A percentile compares a stretch with the other conserved stretches of the same genome.
Evolutionary conservation across 2,888 invertebrate species (phyloP).

Genomic region (Tillus elongatus): DNA sequence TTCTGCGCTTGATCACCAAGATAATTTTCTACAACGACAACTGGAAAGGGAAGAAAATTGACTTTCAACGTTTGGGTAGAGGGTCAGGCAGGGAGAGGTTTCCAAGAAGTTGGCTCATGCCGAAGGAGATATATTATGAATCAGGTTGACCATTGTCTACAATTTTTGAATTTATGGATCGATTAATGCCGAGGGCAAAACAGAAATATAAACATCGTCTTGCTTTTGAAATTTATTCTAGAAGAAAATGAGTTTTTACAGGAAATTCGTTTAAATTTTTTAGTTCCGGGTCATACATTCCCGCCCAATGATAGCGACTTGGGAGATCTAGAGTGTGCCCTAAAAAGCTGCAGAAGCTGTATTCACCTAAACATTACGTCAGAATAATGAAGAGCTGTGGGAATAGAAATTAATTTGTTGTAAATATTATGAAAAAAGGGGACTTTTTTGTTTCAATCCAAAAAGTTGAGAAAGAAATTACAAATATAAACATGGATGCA

Average conservation of each 20-base stretch:
- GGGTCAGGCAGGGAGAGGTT: constrained; percentile 21
- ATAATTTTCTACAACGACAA: constrained; percentile 24
- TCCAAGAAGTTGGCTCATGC: constrained; percentile 22
- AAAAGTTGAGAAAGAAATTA: constrained; percentile 13
- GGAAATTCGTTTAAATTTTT: no score
- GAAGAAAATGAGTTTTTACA: neutral
- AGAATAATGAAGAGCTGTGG: constrained; percentile 21
- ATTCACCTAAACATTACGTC: constrained; percentile 21
- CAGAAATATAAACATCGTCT: constrained; percentile 21
- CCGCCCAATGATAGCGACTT: constrained; percentile 23
- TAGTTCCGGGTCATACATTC: constrained; percentile 23
- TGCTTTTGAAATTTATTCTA: constrained; percentile 13
- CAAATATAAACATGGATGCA: constrained; percentile 14
- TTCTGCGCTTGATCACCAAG: constrained; percentile 13
- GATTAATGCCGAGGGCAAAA: constrained; percentile 22
- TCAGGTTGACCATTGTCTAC: constrained; percentile 11
- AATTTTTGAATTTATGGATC: constrained; percentile 17
- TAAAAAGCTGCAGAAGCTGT: constrained; percentile 20
- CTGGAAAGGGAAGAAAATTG: constrained; percentile 14
- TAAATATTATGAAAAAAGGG: constrained; percentile 15
- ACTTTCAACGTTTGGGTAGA: constrained; percentile 18
- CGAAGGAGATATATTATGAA: constrained; percentile 12
- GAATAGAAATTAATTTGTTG: constrained; percentile 18
- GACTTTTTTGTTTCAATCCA: constrained; percentile 17
- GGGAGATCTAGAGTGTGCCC: constrained; percentile 21